Conservation (phyloP, 1,140 invertebrate genomes). For the Yoshiicerus persimilis region DNA sequence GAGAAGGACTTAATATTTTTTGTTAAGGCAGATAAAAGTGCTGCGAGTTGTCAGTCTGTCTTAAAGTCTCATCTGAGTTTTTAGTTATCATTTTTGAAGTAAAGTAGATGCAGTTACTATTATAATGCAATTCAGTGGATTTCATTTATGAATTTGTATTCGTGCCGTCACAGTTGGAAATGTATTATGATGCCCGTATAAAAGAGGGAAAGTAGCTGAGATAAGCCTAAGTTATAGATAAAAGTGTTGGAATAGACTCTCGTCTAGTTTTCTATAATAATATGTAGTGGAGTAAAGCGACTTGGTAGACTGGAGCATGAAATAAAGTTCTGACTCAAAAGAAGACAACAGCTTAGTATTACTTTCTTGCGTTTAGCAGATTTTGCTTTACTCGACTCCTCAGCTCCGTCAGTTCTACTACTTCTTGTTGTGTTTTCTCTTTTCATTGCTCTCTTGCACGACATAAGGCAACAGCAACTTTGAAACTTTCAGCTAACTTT, state of each 20-base stretch:
- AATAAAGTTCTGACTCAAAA: constrained; percentile 10
- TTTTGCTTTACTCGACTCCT: neutral
- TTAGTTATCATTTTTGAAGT: neutral
- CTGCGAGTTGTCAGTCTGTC: neutral
- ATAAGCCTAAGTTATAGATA: constrained; percentile 11
- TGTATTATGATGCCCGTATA: neutral
- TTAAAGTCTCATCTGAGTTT: neutral
- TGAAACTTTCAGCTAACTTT: constrained; percentile 13
- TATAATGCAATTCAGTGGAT: constrained; percentile 6
- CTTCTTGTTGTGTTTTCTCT: constrained; percentile 1
- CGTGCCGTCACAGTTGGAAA: neutral
- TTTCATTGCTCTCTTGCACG: constrained; percentile 12
- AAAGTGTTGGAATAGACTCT: neutral
- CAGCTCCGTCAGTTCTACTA: neutral
- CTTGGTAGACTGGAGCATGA: neutral
- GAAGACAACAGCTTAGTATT: constrained; percentile 16
- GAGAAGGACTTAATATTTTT: neutral
- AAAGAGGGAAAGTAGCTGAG: neutral
- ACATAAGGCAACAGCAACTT: constrained; percentile 19
- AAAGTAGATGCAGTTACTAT: neutral
- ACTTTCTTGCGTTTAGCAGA: neutral
- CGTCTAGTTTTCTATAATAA: neutral
- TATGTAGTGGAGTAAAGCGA: neutral
- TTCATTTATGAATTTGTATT: constrained; percentile 19
- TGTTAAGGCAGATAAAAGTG: neutral